phyloP scores from a whole-genome alignment of 2,113 vertebrate species.

The Perccottus glenii region DNA sequence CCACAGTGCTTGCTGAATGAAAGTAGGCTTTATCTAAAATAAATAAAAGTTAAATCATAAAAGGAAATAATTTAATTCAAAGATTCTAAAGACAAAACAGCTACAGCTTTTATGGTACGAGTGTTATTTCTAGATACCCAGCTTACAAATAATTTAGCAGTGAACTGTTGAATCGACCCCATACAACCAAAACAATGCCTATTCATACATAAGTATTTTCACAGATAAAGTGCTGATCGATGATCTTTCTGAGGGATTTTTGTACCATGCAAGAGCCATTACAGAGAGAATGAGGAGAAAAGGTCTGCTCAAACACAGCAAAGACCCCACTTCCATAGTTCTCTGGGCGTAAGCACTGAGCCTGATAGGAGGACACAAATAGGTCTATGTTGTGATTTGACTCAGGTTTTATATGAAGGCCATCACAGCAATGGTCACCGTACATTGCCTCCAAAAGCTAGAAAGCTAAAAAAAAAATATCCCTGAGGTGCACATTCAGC shows the following conservation, averaged over 20 bases:
- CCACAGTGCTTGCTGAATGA: conserved; percentile 78
- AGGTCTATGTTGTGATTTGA: conserved; percentile 56
- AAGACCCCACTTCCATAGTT: conserved; percentile 42
- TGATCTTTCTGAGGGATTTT: conserved; percentile 73
- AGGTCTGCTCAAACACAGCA: conserved; percentile 60
- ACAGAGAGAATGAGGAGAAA: conserved; percentile 48
- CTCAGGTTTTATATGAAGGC: conserved; percentile 62
- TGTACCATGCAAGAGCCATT: conserved; percentile 74
- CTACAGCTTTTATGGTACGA: conserved; percentile 77
- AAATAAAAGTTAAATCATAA: conserved; percentile 83
- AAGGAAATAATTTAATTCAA: conserved; percentile 85
- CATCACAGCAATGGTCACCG: conserved; percentile 77
- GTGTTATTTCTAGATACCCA: conserved; percentile 58
- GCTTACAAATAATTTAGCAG: conserved; percentile 75
- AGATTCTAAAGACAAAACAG: conserved; percentile 83
- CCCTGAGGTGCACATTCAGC: conserved; percentile 84
- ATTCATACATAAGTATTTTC: conserved; percentile 71
- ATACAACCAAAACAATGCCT: conserved; percentile 67
- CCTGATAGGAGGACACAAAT: conserved; percentile 36
- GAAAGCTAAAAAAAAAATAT: conserved; percentile 76
- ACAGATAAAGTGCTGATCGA: conserved; percentile 83
- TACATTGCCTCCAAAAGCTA: conserved; percentile 79
- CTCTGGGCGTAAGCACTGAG: conserved; percentile 5
- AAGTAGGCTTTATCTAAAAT: conserved; percentile 85
- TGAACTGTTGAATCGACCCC: conserved; percentile 71